Evolutionary conservation across 2,113 vertebrate species (phyloP).

Genomic region (Paedocypris sp.): DNA sequence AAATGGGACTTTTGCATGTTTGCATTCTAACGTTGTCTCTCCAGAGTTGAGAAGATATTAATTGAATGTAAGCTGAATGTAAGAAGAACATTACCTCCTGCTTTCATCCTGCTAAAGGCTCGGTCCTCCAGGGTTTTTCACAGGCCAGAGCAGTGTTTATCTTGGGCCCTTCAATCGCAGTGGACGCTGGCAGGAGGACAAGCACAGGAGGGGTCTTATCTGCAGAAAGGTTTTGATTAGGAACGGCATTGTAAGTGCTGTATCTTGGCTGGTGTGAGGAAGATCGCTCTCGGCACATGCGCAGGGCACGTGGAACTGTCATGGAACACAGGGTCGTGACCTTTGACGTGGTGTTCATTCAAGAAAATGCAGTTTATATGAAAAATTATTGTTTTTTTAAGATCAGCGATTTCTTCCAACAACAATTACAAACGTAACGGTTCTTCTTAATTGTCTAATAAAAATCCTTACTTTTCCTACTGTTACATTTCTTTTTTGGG

Average conservation of each 20-base stretch:
- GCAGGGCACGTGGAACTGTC: neutral
- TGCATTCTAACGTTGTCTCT: too few relatives aligned
- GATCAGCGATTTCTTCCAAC: too few relatives aligned
- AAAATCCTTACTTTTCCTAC: too few relatives aligned
- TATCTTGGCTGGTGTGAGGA: conserved; percentile 32
- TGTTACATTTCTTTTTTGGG: too few relatives aligned
- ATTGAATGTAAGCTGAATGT: neutral
- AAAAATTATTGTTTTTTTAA: too few relatives aligned
- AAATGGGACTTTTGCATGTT: too few relatives aligned
- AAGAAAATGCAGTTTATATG: too few relatives aligned
- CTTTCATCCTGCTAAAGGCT: neutral
- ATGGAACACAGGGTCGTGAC: neutral
- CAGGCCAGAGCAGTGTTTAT: conserved; percentile 32
- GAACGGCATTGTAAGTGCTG: conserved; percentile 35
- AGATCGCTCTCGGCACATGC: conserved; percentile 14
- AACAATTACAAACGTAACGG: too few relatives aligned
- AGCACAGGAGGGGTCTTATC: conserved; percentile 20
- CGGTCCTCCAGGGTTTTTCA: neutral
- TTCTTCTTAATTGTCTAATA: too few relatives aligned
- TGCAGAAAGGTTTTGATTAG: conserved; percentile 39
- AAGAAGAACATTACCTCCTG: neutral
- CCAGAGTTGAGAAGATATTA: neutral
- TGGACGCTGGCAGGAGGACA: conserved; percentile 37
- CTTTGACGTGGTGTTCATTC: conserved; percentile 4
- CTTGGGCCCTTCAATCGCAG: conserved; percentile 41